Evolutionary conservation across 2,888 invertebrate species (phyloP), one percentile per base, ranked within the genome.

Genomic region (Cosmia trapezina): DNA sequence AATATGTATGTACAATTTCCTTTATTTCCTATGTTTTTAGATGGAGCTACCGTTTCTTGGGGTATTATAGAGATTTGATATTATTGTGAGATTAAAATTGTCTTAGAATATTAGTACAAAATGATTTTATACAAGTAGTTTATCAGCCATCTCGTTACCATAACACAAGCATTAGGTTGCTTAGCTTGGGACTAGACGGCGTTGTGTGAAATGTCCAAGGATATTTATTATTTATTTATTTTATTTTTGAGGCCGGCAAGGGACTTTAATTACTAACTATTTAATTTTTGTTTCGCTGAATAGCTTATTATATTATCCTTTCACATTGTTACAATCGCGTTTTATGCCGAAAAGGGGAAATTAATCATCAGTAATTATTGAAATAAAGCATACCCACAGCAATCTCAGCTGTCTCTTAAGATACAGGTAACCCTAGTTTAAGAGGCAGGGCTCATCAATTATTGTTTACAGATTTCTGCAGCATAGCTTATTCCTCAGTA

Each of bases 1-100:
- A 90, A 90, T 90, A 90, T 90, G 88, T 87, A 75, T 79, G 57
- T 68, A 60, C 66, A 64, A 84, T 83, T 84, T 84, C 78, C 84
- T 82, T 80, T 81, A 81, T 76, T 81, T 81, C 78, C 84, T 72
- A 76, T 81, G 82, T 81, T 81, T 80, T 77, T 45, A 69, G 67
- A 65, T 59, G 22, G 19, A 66, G 59, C n/a, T 8, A n/a, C 66
- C 28, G 49, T 67, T 71, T 54, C 68, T 70, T 69, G 33, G 56
- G 64, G 51, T 70, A 0, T 22, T 37, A 67, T 72, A 63, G 63
- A 49, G 63, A 64, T 71, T 72, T 61, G 33, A 68, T 61, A 70
- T 83, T 65, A 49, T 69, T 61, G 47, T 71, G 41, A 37, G 37
- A 70, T 80, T 71, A 33, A 49, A 73, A 60, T 53, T 28, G 12